Evolutionary conservation across 2,888 invertebrate genomes (phyloP).

Genomic region (Aleiodes alternator): DNA sequence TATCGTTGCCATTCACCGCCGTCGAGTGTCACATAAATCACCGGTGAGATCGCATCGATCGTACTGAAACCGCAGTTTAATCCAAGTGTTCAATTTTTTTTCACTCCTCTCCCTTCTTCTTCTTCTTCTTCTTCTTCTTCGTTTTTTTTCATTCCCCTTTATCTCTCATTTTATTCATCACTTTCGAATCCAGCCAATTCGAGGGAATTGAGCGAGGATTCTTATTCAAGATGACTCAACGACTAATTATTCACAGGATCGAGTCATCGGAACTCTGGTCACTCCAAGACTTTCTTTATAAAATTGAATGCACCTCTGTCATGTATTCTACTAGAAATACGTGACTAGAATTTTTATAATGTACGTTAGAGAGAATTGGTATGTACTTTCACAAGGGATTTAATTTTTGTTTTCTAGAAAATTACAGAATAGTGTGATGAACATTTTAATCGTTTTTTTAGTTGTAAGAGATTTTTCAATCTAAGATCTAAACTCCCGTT

Average conservation of each 20-base stretch:
- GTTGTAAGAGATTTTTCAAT: too few relatives aligned
- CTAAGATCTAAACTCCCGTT: too few relatives aligned
- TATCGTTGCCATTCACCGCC: neutral
- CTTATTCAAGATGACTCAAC: neutral
- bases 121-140: neutral
- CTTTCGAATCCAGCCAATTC: slow-evolving; percentile 25
- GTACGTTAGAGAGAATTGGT: too few relatives aligned
- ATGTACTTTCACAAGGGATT: too few relatives aligned
- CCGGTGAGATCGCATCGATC: slow-evolving; percentile 33
- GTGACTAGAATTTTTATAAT: slow-evolving; percentile 11
- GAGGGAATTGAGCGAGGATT: neutral
- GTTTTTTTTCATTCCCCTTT: neutral
- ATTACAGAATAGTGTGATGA: too few relatives aligned
- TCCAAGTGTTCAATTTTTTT: slow-evolving; percentile 5
- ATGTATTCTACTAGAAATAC: neutral
- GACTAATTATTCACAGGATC: slow-evolving; percentile 18
- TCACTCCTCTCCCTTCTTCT: neutral
- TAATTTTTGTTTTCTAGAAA: too few relatives aligned
- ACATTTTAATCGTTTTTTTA: too few relatives aligned
- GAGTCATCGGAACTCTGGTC: neutral
- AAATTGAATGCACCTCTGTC: slow-evolving; percentile 1
- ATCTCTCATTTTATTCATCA: slow-evolving; percentile 29
- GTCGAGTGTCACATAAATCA: slow-evolving; percentile 32
- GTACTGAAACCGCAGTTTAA: slow-evolving; percentile 20
- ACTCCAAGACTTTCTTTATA: slow-evolving; percentile 6